phyloP scores from a whole-genome alignment of 2,113 vertebrate genomes.

The Corythornis madagascariensis region DNA sequence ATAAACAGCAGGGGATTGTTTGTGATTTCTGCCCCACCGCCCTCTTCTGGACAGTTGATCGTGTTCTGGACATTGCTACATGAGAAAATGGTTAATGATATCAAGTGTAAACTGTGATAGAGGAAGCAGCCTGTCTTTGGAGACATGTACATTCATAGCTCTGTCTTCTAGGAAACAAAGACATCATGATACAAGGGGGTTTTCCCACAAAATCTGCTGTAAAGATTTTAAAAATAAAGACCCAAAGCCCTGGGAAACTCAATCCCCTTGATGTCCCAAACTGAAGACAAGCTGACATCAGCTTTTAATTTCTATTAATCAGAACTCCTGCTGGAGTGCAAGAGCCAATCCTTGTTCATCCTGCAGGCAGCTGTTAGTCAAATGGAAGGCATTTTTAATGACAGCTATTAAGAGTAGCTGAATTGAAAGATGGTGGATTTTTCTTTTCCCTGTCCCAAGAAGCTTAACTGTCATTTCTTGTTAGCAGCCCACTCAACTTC shows the following conservation, averaged over 20 bases:
- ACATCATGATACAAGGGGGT: neutral
- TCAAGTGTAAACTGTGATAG: neutral
- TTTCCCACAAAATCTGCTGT: neutral
- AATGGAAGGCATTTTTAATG: neutral
- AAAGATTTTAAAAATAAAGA: no score
- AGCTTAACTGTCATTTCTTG: neutral
- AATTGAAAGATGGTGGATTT: neutral
- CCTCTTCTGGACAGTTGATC: neutral
- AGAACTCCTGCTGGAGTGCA: neutral
- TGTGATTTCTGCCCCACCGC: fast-evolving
- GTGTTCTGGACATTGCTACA: neutral
- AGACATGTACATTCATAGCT: neutral
- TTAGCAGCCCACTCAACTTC: neutral
- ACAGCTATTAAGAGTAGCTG: neutral
- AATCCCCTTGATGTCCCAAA: neutral
- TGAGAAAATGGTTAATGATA: neutral
- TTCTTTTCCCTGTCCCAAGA: fast-evolving
- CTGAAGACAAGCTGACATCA: neutral
- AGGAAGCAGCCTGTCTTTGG: neutral
- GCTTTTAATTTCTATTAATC: neutral
- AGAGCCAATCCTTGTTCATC: neutral
- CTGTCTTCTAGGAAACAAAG: neutral
- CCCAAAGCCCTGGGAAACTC: neutral
- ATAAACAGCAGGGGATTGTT: neutral
- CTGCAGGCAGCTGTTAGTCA: neutral